Evolutionary conservation across 2,797 vertebrate genomes (phyloP), one percentile per base, ranked within the genome.

Genomic region (Platyrinchus mystaceus): DNA sequence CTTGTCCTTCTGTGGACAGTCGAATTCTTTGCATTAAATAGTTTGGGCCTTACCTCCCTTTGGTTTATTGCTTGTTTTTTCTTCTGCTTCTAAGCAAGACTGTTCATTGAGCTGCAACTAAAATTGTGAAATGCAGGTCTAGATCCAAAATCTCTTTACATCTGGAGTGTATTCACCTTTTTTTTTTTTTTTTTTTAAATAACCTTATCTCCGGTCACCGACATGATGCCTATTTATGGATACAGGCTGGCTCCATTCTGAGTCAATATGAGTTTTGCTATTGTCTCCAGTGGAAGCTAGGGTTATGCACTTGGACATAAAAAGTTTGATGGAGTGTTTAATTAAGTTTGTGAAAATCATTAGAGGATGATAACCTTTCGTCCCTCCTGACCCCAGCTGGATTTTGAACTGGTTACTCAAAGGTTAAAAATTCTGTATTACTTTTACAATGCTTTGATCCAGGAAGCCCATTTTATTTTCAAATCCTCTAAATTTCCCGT

Each of bases 281-380:
- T 84, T 91, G 80, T 91, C 77, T 94, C 56, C 34, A 63, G 52
- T 86, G 56, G 44, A 82, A 91, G 64, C 49, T 74, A 73, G 41
- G 88, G 87, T 93, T 94, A 84, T 67, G 77, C 90, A 86, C 90
- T 94, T 96, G 67, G 60, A 62, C 36, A 12, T 76, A 63, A 86
- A 89, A 90, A 81, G 14, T 77, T 88, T 93, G 90, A 90, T 90
- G 93, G 69, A 81, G 50, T 39, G 41, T 88, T 94, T 93, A 96
- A 95, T 93, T 93, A 93, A 74, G 85, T 93, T 95, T 96, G 73
- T 82, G 89, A 94, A 87, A 92, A 92, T 76, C 92, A 34, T 94
- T 89, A 90, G 55, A 76, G 24, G 44, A 93, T 82, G 93, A 96
- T 96, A 95, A 96, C 95, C 93, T 96, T 94, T 96, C 0, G 1